phyloP scores from a whole-genome alignment of 2,888 invertebrate species.

The Lottia gigantea region DNA sequence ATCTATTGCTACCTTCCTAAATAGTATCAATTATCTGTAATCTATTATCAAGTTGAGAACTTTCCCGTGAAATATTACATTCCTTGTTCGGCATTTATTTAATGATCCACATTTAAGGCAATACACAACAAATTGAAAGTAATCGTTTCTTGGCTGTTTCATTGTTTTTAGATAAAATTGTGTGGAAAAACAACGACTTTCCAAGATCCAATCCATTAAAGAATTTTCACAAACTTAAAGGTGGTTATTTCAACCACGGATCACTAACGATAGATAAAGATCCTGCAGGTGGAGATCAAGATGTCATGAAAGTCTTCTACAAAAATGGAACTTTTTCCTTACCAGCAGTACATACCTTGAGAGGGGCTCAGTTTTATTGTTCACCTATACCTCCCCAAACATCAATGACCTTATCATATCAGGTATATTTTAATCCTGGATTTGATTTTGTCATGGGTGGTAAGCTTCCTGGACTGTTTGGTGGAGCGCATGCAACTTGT shows the following conservation, averaged over 20 bases:
- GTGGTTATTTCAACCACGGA: not conserved
- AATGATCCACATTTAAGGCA: too few species aligned
- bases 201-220: not conserved
- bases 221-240: not conserved
- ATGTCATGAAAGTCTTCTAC: slow-evolving; percentile 15
- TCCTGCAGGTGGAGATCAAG: slow-evolving; percentile 12
- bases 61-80: too few species aligned
- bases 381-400: slow-evolving; percentile 22
- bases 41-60: too few species aligned
- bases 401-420: slow-evolving; percentile 31
- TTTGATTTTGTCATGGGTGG: slow-evolving; percentile 31
- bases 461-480: slow-evolving; percentile 48
- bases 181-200: not conserved
- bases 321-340: not conserved
- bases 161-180: too few species aligned
- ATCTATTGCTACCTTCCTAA: too few species aligned
- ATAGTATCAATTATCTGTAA: too few species aligned
- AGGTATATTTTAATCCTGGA: slow-evolving; percentile 28
- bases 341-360: slow-evolving; percentile 2
- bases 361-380: slow-evolving; percentile 41
- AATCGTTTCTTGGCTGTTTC: too few species aligned
- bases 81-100: too few species aligned
- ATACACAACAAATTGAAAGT: too few species aligned
- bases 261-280: not conserved
- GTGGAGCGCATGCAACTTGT: slow-evolving; percentile 32